Base-by-base conservation (phyloP, 2,888 invertebrate species). In the Incurvaria masculella region DNA sequence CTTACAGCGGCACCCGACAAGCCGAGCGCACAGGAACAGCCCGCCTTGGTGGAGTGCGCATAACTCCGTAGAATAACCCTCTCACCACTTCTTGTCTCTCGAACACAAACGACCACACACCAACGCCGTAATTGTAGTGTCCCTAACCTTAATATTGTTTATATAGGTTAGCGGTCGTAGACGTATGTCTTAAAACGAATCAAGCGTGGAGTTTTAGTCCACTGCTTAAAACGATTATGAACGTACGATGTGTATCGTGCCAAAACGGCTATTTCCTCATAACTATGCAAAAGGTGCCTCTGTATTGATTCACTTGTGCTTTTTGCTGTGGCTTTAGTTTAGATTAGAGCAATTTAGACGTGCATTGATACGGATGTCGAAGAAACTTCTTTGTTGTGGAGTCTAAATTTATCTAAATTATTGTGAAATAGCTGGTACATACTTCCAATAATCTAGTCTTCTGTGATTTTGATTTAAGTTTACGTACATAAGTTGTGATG, bases 1-100 rank as follows among this genome's bases (percentile, higher is more conserved):
- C 76, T 79, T 79, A 70, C 79, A 79, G 79, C 79, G 75, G 72
- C 73, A 51, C 50, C 51, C 18, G 54, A 52, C 41, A 41, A 41
- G 19, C 18, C 18, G 66, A 67, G 66, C 69, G 72, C 72, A 74
- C 72, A 69, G 72, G 69, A 78, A 76, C 72, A 75, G 73, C 75
- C 76, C 68, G 68, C 78, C 67, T 78, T 78, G 78, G 79, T 79
- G 78, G 74, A 72, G 75, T 75, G 78, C 78, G 79, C 79, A 74
- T 79, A 78, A 75, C 68, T 65, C 69, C 63, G 33, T 33, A 10
- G 5, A 14, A 33, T 33, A 33, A 33, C 33, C 33, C 14, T 33
- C 33, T 33, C 33, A 33, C 33, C 14, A 33, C 14, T 11, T 33
- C 33, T 33, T 33, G 33, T 33, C 33, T 33, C 14, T 33, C 14